Base-by-base conservation (phyloP, 2,113 vertebrate species). In the Fulmarus glacialis region DNA sequence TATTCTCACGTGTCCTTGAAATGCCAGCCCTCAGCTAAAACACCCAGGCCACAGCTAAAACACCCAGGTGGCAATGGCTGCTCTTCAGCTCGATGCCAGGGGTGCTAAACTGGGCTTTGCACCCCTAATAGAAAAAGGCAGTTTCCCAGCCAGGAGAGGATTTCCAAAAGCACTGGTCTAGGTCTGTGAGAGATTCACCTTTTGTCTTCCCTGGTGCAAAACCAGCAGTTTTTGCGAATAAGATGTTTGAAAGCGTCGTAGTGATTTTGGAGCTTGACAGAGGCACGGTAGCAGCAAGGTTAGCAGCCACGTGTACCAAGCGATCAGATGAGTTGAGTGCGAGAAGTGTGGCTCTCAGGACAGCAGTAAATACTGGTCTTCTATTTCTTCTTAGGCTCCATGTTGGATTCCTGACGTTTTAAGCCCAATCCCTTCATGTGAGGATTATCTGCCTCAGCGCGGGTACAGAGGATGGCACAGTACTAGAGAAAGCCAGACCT, bases 381-480 rank as follows among this genome's bases (percentile, higher is more conserved):
- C 66, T 91, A 0, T 84, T 95, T 56, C 70, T 93, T 91, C 77
- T 95, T 32, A 60, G 89, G 30, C 52, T 82, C 27, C 10, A 0
- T 29, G 7, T 36, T 94, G 70, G 36, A 82, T 94, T 93, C 38
- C 70, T 94, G 90, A 93, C 38, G 63, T 89, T 92, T 97, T 88
- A 94, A 93, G 47, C 26, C 36, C 15, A 47, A 7, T 97, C 75
- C 26, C 45, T 95, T 93, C 82, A 40, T 78, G 64, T 53, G 73
- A 90, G 90, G 86, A 95, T 97, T 95, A 92, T 93, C 75, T 81
- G 82, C 63, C 68, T 94, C 64, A 60, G 70, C 4, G 0, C 1
- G 12, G 73, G 85, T 93, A 26, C 74, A 50, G 30, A 38, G 36
- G 72, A 55, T 73, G 64, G 63, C 88, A 95, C 75, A 67, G 58